A percentile compares a stretch with the other conserved stretches of the same genome.
Evolutionary conservation across 37 sponge, comb jelly and placozoan species (phyloP).

Genomic region (Diacarnus erythraeanus): DNA sequence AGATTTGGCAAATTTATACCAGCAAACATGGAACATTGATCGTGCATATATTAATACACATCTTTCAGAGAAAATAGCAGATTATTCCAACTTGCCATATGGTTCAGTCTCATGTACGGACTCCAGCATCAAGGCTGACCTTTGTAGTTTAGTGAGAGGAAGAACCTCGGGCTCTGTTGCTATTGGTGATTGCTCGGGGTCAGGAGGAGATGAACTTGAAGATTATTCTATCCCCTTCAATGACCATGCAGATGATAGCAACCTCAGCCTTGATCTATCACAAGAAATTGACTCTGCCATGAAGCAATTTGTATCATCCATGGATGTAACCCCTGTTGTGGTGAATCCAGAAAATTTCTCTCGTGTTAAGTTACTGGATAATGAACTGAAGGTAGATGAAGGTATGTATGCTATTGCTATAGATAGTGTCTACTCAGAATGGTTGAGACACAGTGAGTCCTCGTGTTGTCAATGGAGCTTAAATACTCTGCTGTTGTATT

Average conservation of each 20-base stretch:
- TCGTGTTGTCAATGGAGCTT: too few species aligned
- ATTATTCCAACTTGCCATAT: not conserved
- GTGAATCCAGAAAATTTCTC: conserved; percentile 20
- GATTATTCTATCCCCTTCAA: too few species aligned
- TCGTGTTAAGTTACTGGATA: not conserved
- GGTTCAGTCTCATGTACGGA: not conserved
- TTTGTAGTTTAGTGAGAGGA: not conserved
- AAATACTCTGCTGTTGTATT: too few species aligned
- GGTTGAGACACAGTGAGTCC: too few species aligned
- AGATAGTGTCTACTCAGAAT: too few species aligned
- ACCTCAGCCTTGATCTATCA: conserved; percentile 29
- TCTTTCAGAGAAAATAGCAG: not conserved
- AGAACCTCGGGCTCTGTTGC: not conserved
- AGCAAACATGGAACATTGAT: too few species aligned
- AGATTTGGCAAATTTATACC: too few species aligned
- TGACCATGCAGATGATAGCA: too few species aligned
- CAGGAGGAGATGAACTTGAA: too few species aligned
- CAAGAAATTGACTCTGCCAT: conserved; percentile 53
- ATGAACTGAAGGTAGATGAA: conserved; percentile 6
- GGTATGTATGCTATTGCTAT: not conserved
- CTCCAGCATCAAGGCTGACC: not conserved
- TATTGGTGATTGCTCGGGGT: not conserved
- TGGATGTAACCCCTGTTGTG: not conserved
- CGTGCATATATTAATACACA: too few species aligned
- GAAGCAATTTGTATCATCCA: conserved; percentile 7